Conservation (phyloP, 1,140 invertebrate genomes). For the Drosophila willistoni region DNA sequence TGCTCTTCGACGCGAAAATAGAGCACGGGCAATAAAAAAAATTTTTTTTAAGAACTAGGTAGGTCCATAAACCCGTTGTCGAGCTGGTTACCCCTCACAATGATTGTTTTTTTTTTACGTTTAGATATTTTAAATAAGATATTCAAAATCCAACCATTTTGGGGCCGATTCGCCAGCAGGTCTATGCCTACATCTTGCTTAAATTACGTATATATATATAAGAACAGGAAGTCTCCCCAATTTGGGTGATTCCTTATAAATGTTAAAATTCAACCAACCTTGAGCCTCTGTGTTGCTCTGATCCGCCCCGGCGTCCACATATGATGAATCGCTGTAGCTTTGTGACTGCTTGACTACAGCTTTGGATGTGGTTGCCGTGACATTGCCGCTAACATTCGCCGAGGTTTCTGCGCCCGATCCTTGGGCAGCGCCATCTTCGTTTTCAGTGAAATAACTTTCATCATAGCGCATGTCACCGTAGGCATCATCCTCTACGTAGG, state of each 20-base stretch:
- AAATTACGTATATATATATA: not conserved
- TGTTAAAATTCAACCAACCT: conserved; percentile 77
- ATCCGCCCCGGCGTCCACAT: conserved; percentile 74
- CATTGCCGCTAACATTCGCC: conserved; percentile 54
- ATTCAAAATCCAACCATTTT: not conserved
- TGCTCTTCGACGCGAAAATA: conserved; percentile 6
- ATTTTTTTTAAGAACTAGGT: not conserved
- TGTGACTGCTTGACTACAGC: conserved; percentile 70
- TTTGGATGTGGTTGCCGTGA: conserved; percentile 76
- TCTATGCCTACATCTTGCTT: conserved; percentile 1
- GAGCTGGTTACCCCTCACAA: conserved; percentile 2
- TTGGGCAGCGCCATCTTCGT: conserved; percentile 73
- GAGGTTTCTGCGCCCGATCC: conserved; percentile 9
- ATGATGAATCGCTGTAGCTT: conserved; percentile 62
- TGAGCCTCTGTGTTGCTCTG: conserved; percentile 82
- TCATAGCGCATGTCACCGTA: conserved; percentile 83
- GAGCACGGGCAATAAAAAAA: conserved; percentile 2
- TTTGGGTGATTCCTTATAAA: conserved; percentile 19
- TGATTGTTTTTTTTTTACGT: too few relatives aligned
- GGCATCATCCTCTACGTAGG: conserved; percentile 82
- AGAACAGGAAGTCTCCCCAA: not conserved
- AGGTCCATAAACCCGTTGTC: conserved; percentile 20
- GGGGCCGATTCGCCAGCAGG: conserved; percentile 36
- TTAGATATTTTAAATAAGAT: not conserved
- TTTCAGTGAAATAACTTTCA: conserved; percentile 82